A percentile compares a stretch with the other conserved stretches of the same genome.
These are phyloP conservation scores for Chironomus riparius DNA, from an alignment of 2,888 invertebrate genomes.

Conservation along the genomic window DNA sequence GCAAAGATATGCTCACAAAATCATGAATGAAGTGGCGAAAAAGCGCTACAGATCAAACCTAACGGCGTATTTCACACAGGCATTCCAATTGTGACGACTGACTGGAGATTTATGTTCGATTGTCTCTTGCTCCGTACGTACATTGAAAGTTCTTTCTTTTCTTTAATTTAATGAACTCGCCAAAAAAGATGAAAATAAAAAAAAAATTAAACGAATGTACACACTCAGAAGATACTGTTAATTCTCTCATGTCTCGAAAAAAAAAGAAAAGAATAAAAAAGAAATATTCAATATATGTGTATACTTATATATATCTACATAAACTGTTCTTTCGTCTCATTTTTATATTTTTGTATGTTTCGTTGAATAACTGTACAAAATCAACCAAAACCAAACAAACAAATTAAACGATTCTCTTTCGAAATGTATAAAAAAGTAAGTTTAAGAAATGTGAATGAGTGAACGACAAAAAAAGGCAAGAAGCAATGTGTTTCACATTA, in stretches of 20 bases:
- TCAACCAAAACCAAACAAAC: slow-evolving; percentile 23
- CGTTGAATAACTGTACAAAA: slow-evolving; percentile 23
- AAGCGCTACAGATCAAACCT: no score
- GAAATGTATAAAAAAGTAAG: neutral
- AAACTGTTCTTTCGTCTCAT: slow-evolving; percentile 13
- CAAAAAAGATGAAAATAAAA: neutral
- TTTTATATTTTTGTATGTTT: neutral
- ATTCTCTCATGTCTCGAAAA: slow-evolving; percentile 13
- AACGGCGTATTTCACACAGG: no score
- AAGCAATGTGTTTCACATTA: neutral
- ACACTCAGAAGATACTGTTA: slow-evolving; percentile 5
- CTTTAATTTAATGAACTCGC: neutral
- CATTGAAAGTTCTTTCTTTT: neutral
- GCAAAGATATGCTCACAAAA: no score
- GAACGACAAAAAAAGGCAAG: neutral
- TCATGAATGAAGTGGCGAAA: no score
- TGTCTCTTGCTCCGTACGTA: neutral
- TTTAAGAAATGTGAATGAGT: neutral
- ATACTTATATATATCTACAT: neutral
- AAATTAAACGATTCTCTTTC: slow-evolving; percentile 19
- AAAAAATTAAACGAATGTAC: neutral
- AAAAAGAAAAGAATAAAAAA: neutral
- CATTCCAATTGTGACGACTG: neutral
- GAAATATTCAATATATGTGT: neutral
- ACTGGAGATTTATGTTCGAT: neutral